Conservation (phyloP, 2,113 vertebrate genomes). For the Tinamus guttatus region DNA sequence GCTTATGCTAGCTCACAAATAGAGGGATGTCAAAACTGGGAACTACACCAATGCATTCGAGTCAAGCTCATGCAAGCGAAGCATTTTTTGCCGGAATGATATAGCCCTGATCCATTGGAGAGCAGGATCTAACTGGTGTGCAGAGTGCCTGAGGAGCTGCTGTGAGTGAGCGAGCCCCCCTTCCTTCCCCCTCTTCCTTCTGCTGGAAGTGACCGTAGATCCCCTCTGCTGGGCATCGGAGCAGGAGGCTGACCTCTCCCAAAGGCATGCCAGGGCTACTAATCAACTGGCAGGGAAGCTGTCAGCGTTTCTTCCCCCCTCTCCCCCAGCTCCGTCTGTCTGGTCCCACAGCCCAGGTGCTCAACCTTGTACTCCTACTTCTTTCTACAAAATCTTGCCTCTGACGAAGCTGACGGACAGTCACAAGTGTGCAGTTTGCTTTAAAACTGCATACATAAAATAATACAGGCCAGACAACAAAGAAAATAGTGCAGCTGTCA, state of each 20-base stretch:
- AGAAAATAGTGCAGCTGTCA: background rate
- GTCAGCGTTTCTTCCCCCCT: background rate
- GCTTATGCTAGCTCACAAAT: conserved; percentile 19
- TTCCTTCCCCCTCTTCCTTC: conserved; percentile 23
- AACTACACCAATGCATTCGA: conserved; percentile 47
- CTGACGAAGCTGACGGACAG: background rate
- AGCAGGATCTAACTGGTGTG: background rate
- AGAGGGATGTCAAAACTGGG: conserved; percentile 37
- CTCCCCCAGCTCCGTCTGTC: background rate
- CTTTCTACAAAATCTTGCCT: background rate
- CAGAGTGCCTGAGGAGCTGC: background rate
- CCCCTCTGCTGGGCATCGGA: background rate
- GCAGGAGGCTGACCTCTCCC: background rate
- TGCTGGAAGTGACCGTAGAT: background rate
- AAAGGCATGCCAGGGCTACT: background rate
- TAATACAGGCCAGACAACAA: background rate
- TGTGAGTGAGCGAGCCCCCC: background rate
- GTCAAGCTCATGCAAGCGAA: background rate
- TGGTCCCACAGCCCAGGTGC: background rate
- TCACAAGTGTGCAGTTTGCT: background rate
- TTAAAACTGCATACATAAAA: background rate
- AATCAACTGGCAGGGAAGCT: background rate
- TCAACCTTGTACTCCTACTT: background rate
- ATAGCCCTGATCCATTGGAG: background rate
- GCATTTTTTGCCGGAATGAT: background rate